These are phyloP conservation scores for Conops quadrifasciatus DNA, from an alignment of 2,888 invertebrate genomes.

Conservation along the genomic window DNA sequence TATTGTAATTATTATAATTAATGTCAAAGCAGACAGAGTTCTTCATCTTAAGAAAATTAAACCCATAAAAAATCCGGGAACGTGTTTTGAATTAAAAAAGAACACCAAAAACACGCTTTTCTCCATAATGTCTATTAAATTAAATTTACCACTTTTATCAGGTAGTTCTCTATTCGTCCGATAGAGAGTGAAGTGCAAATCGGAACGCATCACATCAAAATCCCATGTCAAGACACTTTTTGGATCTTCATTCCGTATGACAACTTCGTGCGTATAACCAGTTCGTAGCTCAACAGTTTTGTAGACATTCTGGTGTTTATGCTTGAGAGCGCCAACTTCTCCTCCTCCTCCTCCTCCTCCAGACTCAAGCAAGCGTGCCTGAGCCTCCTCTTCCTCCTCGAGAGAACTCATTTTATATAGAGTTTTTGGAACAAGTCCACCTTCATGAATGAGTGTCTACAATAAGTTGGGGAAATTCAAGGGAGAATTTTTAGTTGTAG, in stretches of 20 bases:
- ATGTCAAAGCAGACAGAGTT: too few species aligned
- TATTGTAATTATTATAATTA: too few species aligned
- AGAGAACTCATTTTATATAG: constrained; percentile 73
- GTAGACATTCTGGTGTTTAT: constrained; percentile 62
- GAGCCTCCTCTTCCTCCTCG: constrained; percentile 53
- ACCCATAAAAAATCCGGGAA: too few species aligned
- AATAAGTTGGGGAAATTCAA: too few species aligned
- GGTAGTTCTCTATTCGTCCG: constrained; percentile 58
- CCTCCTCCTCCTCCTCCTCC: too few species aligned
- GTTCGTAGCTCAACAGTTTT: constrained; percentile 59
- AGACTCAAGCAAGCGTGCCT: constrained; percentile 13
- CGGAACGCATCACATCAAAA: constrained; percentile 91
- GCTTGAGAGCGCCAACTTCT: constrained; percentile 43
- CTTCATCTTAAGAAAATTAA: too few species aligned
- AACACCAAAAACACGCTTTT: too few species aligned
- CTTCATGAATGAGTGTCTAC: constrained; percentile 84
- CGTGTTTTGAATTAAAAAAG: too few species aligned
- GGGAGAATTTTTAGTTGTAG: background rate
- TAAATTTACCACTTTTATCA: constrained; percentile 58
- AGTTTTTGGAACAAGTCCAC: constrained; percentile 88
- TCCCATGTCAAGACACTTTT: constrained; percentile 96
- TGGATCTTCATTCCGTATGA: constrained; percentile 81
- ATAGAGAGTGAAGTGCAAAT: constrained; percentile 83
- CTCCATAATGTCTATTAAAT: too few species aligned
- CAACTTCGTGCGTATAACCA: constrained; percentile 76